A percentile compares a stretch with the other conserved stretches of the same genome.
phyloP scores from a whole-genome alignment of 2,113 vertebrate species.

The Otis tarda region DNA sequence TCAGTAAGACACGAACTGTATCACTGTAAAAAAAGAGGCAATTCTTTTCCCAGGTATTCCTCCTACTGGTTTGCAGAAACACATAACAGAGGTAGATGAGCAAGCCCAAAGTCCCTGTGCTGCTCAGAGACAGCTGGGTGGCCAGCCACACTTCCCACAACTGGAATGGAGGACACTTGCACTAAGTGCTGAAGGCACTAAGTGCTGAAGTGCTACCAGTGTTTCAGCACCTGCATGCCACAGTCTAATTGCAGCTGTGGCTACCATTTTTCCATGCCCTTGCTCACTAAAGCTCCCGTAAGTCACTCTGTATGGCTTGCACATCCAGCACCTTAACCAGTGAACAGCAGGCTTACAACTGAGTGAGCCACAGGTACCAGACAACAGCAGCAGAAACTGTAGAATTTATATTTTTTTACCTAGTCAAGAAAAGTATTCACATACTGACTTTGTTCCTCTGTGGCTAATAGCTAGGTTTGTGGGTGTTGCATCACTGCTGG shows the following conservation, averaged over 20 bases:
- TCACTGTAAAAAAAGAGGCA: not conserved
- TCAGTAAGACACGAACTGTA: not conserved
- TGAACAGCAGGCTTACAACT: not conserved
- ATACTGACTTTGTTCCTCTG: not conserved
- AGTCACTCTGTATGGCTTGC: not conserved
- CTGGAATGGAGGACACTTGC: not conserved
- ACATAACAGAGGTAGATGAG: not conserved
- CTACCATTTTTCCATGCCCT: not conserved
- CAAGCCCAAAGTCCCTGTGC: not conserved
- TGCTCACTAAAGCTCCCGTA: not conserved
- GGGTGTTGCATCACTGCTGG: not conserved
- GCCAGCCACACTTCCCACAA: not conserved
- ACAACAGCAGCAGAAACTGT: not conserved
- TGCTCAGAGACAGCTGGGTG: not conserved
- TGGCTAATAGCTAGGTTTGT: not conserved
- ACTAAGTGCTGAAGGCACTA: not conserved
- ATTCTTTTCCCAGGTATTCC: not conserved
- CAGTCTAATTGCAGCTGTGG: not conserved
- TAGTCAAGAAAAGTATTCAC: not conserved
- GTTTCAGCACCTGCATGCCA: not conserved
- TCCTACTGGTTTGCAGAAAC: not conserved
- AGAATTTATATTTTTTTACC: not conserved
- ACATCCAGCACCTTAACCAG: not conserved
- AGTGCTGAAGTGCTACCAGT: fast-evolving
- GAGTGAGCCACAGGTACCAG: not conserved